A percentile compares a stretch with the other conserved stretches of the same genome.
phyloP scores from a whole-genome alignment of 2,888 invertebrate genomes.

The Polyommatus icarus region DNA sequence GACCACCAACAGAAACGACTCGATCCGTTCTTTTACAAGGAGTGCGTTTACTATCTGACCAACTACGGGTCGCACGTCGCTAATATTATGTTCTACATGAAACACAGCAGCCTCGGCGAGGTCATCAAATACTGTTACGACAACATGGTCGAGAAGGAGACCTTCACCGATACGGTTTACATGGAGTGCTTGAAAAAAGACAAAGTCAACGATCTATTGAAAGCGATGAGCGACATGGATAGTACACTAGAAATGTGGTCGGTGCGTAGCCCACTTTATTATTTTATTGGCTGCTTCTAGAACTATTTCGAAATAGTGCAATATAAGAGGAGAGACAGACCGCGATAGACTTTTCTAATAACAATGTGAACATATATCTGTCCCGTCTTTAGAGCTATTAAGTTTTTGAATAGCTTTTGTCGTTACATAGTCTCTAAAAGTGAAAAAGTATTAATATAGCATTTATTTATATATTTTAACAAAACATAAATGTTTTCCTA shows the following conservation, averaged over 20 bases:
- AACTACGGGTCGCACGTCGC: conserved; percentile 89
- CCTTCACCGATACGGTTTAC: conserved; percentile 87
- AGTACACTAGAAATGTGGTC: conserved; percentile 85
- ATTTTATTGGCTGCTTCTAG: not conserved
- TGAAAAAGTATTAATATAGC: too few relatives aligned
- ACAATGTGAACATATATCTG: too few relatives aligned
- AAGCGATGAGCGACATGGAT: conserved; percentile 84
- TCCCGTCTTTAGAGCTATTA: too few relatives aligned
- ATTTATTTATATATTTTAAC: too few relatives aligned
- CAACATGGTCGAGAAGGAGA: conserved; percentile 84
- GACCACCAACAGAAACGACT: conserved; percentile 63
- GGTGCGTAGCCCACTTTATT: conserved; percentile 57
- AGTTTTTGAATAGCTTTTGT: too few relatives aligned
- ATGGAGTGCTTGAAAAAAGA: conserved; percentile 85
- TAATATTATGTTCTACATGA: conserved; percentile 87
- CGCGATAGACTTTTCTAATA: too few relatives aligned
- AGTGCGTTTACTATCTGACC: conserved; percentile 90
- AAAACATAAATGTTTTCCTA: too few relatives aligned
- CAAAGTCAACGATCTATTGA: conserved; percentile 80
- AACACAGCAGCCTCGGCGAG: conserved; percentile 84
- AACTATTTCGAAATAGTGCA: too few relatives aligned
- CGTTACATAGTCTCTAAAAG: too few relatives aligned
- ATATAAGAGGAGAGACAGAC: too few relatives aligned
- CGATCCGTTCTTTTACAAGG: conserved; percentile 84
- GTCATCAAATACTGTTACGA: conserved; percentile 86